Evolutionary conservation across 2,113 vertebrate species (phyloP).

Genomic region (Myotis brandtii): DNA sequence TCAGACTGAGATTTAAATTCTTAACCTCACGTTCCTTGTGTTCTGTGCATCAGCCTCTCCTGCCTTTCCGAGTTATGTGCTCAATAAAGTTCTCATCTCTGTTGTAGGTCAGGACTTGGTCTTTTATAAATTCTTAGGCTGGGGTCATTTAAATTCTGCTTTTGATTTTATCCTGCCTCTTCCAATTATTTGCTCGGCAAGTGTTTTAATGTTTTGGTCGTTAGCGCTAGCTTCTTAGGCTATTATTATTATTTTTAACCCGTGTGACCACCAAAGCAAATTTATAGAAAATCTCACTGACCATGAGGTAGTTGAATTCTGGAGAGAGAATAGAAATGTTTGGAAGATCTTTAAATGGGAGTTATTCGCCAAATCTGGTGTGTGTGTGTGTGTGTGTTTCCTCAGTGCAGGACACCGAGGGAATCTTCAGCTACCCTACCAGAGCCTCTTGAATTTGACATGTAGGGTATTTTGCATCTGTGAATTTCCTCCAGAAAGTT

Average conservation of each 20-base stretch:
- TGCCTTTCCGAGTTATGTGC: constrained; percentile 78
- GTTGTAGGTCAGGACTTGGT: constrained; percentile 80
- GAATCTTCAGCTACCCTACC: background rate
- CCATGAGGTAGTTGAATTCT: constrained; percentile 7
- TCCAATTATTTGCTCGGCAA: constrained; percentile 71
- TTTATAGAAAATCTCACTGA: constrained; percentile 74
- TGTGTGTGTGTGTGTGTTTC: background rate
- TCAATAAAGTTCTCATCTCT: constrained; percentile 81
- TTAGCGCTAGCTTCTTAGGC: constrained; percentile 59
- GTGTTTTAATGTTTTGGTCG: constrained; percentile 69
- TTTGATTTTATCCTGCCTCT: constrained; percentile 73
- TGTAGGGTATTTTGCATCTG: background rate
- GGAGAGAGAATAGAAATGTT: constrained; percentile 52
- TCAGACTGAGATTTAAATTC: constrained; percentile 82
- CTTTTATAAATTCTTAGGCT: constrained; percentile 73
- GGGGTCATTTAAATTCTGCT: constrained; percentile 76
- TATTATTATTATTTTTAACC: constrained; percentile 68
- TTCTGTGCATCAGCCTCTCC: constrained; percentile 79
- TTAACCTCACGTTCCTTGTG: constrained; percentile 78
- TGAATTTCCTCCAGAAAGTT: background rate
- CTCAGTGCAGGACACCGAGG: background rate
- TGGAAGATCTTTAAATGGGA: constrained; percentile 55
- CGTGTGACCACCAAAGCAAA: constrained; percentile 53
- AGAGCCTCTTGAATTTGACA: background rate
- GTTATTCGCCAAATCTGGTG: background rate